Base-by-base conservation (phyloP, 2,113 vertebrate genomes). In the Ornithorhynchus anatinus region DNA sequence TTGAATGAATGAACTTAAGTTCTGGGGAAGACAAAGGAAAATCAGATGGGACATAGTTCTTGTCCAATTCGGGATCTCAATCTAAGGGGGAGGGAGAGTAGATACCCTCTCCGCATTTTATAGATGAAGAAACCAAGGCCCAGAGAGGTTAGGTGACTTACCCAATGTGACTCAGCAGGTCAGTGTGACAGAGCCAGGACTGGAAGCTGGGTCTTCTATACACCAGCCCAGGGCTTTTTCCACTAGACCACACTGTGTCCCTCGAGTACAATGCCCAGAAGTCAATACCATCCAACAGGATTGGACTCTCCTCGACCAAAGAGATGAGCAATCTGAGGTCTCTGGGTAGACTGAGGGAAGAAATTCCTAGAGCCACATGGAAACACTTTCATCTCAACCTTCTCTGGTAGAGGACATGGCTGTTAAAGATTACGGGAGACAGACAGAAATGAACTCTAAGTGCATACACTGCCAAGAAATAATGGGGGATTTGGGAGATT, bases 291-390 rank as follows among this genome's bases (percentile, higher is more conserved):
- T n/a, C n/a, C n/a, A n/a, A n/a, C 29, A 25, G 45, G 12, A 27
- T 48, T 48, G 22, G 23, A 8, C 53, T 22, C 27, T 22, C 45
- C 69, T 44, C 45, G 53, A 80, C 87, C 84, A 72, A n/a, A 72
- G 91, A 87, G 78, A 89, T 91, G 90, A 89, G 79, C 75, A 79
- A 81, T 91, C 87, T 91, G 61, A 38, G 88, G 70, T 73, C 73
- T 17, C 75, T 23, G 48, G 44, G n/a, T n/a, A n/a, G n/a, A n/a
- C n/a, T n/a, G n/a, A 72, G 77, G 72, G 62, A 45, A 84, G 57
- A 62, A 79, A 89, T 77, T 85, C 78, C 76, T 79, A 78, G 78
- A 75, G 81, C 88, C 92, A 92, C 90, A 86, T 92, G 91, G 92
- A 94, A 93, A 84, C 80, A 87, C 87, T 94, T 93, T 69, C 63